Percentiles rank a stretch among this genome's conserved stretches.
Evolutionary conservation across 2,888 invertebrate species (phyloP).

Genomic region (Poecilus cupreus): DNA sequence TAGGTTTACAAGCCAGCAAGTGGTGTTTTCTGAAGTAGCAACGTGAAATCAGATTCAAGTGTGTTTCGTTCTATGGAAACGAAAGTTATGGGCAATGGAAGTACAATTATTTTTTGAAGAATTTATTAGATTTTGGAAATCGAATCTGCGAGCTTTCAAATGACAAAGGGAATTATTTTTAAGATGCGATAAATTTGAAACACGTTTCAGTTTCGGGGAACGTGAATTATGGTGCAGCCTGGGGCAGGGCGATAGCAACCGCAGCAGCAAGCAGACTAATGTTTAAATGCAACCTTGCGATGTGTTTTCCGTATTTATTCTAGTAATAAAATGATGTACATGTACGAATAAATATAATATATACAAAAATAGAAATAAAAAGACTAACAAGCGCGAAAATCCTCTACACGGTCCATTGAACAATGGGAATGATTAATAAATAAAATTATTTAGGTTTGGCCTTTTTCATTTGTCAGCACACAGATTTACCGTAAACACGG

Average conservation of each 20-base stretch:
- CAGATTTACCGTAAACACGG: slow-evolving; percentile 38
- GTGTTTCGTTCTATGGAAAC: background rate
- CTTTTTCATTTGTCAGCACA: slow-evolving; percentile 23
- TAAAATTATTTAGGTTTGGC: slow-evolving; percentile 43
- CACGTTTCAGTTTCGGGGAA: slow-evolving; percentile 23
- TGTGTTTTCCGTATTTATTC: background rate
- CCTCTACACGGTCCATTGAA: slow-evolving; percentile 19
- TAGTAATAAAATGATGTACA: slow-evolving; percentile 27
- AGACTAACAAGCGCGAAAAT: slow-evolving; percentile 24
- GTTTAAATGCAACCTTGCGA: slow-evolving; percentile 11
- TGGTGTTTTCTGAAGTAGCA: too few relatives aligned
- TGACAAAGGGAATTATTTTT: slow-evolving; percentile 24
- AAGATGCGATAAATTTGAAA: slow-evolving; percentile 5
- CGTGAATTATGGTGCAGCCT: slow-evolving; percentile 8
- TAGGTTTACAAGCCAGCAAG: too few relatives aligned
- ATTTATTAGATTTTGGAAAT: background rate
- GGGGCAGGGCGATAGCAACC: slow-evolving; percentile 1
- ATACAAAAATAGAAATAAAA: slow-evolving; percentile 34
- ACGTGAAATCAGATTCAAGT: background rate
- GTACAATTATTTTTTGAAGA: slow-evolving; percentile 29
- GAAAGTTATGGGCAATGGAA: background rate
- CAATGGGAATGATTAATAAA: slow-evolving; percentile 36
- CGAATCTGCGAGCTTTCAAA: background rate
- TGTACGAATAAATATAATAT: slow-evolving; percentile 13
- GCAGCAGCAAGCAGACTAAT: background rate